Conservation (phyloP, 1,140 invertebrate species). For the Eueides isabella region DNA sequence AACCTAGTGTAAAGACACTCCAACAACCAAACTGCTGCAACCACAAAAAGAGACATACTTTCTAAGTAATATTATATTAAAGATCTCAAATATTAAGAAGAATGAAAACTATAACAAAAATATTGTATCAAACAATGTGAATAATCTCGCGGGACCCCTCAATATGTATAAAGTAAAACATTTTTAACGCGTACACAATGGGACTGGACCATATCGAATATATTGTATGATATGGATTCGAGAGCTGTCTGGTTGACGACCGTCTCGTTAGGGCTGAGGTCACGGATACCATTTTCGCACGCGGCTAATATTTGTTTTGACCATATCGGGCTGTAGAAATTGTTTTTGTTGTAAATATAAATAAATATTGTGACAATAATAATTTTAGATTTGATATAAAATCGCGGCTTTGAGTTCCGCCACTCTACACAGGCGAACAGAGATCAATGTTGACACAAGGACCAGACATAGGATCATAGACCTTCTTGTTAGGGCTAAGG, state of each 20-base stretch:
- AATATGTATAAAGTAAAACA: constrained; percentile 23
- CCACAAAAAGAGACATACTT: background rate
- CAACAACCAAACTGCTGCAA: constrained; percentile 1
- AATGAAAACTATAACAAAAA: constrained; percentile 7
- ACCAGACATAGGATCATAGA: too few species aligned
- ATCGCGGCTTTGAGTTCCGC: background rate
- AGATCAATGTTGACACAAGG: background rate
- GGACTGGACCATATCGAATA: background rate
- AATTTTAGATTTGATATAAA: background rate
- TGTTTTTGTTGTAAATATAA: background rate
- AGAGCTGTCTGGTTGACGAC: constrained; percentile 3
- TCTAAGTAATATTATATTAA: background rate
- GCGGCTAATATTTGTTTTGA: constrained; percentile 9
- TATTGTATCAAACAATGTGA: constrained; percentile 1
- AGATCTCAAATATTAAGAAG: background rate
- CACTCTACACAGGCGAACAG: background rate
- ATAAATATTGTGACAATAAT: too few species aligned
- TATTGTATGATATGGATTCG: background rate
- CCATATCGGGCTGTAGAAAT: background rate
- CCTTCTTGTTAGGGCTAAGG: background rate
- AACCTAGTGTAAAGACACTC: too few species aligned
- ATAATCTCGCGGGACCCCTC: constrained; percentile 16
- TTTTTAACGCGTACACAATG: constrained; percentile 34
- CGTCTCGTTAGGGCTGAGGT: background rate
- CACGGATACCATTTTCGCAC: constrained; percentile 2